These are phyloP conservation scores for Chymomyza caudatula DNA, from an alignment of 2,888 invertebrate species.

Conservation along the genomic window DNA sequence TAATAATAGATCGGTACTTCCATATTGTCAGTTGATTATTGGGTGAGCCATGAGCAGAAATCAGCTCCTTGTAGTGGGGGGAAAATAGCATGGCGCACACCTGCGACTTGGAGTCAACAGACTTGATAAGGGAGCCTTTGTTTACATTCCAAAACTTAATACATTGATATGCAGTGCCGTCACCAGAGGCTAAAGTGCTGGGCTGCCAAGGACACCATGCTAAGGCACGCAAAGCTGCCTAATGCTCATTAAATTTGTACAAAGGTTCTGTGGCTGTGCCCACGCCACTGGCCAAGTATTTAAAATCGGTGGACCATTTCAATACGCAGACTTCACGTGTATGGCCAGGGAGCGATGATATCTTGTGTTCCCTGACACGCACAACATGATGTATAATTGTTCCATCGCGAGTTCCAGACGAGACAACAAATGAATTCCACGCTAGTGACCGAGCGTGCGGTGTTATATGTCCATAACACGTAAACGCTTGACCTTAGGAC, in stretches of 20 bases:
- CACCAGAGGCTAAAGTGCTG: slow-evolving; percentile 94
- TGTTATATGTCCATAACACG: slow-evolving; percentile 92
- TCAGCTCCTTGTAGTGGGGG: slow-evolving; percentile 93
- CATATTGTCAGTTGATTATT: slow-evolving; percentile 97
- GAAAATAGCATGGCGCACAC: slow-evolving; percentile 97
- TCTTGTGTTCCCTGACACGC: slow-evolving; percentile 89
- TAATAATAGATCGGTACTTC: slow-evolving; percentile 96
- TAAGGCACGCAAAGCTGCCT: slow-evolving; percentile 95
- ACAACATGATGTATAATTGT: slow-evolving; percentile 97
- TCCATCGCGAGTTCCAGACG: slow-evolving; percentile 92
- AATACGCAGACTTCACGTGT: slow-evolving; percentile 92
- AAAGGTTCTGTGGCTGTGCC: slow-evolving; percentile 82
- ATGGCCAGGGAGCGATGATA: slow-evolving; percentile 86
- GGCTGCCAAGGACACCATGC: slow-evolving; percentile 99
- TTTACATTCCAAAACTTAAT: slow-evolving; percentile 92
- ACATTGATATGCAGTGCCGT: slow-evolving; percentile 95
- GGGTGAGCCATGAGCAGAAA: slow-evolving; percentile 97
- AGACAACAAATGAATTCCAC: slow-evolving; percentile 93
- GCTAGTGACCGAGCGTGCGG: slow-evolving; percentile 91
- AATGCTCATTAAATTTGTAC: slow-evolving; percentile 83
- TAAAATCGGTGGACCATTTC: slow-evolving; percentile 96
- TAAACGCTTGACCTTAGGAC: slow-evolving; percentile 80
- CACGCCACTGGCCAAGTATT: slow-evolving; percentile 89
- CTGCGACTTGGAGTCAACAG: slow-evolving; percentile 95
- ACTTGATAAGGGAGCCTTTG: slow-evolving; percentile 88